Conservation (phyloP, 2,113 vertebrate genomes). For the Malaclemys terrapin region DNA sequence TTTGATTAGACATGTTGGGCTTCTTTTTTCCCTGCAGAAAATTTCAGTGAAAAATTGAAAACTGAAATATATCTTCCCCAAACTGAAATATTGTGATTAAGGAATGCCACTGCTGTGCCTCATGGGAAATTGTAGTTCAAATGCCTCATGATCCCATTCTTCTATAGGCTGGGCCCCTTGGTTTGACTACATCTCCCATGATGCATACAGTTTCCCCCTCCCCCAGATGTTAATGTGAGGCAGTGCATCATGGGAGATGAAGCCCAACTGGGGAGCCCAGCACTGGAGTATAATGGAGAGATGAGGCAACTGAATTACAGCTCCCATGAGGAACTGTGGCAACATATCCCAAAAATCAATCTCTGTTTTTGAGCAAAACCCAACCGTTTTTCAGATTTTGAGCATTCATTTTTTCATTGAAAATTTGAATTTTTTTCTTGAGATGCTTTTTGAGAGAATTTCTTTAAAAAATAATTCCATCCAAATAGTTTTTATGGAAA, state of each 20-base stretch:
- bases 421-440: no score
- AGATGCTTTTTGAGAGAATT: no score
- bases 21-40: neutral
- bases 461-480: no score
- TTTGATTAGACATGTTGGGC: neutral
- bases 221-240: no score
- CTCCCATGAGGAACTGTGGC: neutral
- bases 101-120: neutral
- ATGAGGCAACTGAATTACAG: neutral
- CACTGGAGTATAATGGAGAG: neutral
- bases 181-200: neutral
- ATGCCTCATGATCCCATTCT: neutral
- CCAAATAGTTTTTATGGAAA: no score
- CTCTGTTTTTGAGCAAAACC: neutral
- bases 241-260: neutral
- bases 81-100: neutral
- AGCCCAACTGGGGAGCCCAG: neutral
- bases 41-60: neutral
- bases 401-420: no score
- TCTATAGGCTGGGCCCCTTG: neutral
- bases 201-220: neutral
- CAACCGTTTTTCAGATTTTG: neutral
- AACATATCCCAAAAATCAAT: neutral
- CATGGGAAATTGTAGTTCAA: neutral
- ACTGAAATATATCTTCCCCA: neutral